These are phyloP conservation scores for Hydrotaea cyrtoneurina DNA, from an alignment of 2,888 invertebrate genomes.

Conservation along the genomic window DNA sequence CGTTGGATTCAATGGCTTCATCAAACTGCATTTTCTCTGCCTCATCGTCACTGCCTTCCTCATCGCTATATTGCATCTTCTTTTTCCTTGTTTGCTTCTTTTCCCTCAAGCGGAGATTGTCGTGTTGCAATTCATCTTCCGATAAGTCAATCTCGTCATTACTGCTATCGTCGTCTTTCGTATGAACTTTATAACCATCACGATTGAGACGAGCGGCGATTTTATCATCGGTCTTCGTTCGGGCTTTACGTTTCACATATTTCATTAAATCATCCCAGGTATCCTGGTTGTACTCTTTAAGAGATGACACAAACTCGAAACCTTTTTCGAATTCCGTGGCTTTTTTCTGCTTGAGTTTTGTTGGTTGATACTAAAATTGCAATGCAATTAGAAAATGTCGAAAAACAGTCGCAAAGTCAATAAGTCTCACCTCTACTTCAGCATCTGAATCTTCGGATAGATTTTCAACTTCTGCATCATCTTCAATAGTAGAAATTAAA, in stretches of 20 bases:
- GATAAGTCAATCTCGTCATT: slow-evolving; percentile 83
- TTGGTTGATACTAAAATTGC: slow-evolving; percentile 88
- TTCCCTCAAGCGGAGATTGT: slow-evolving; percentile 86
- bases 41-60: slow-evolving; percentile 81
- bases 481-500: slow-evolving; percentile 91
- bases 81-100: slow-evolving; percentile 83
- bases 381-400: slow-evolving; percentile 1
- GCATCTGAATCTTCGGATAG: slow-evolving; percentile 90
- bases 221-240: slow-evolving; percentile 91
- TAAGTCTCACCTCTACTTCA: slow-evolving; percentile 86
- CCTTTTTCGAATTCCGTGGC: slow-evolving; percentile 89
- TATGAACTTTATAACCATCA: slow-evolving; percentile 81
- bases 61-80: slow-evolving; percentile 78
- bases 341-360: slow-evolving; percentile 87
- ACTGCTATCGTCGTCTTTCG: slow-evolving; percentile 82
- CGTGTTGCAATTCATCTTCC: slow-evolving; percentile 89
- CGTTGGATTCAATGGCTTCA: slow-evolving; percentile 84
- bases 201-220: slow-evolving; percentile 84
- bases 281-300: slow-evolving; percentile 90
- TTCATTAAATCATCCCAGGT: slow-evolving; percentile 90
- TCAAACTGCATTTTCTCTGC: slow-evolving; percentile 83
- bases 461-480: slow-evolving; percentile 90
- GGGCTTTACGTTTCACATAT: slow-evolving; percentile 89
- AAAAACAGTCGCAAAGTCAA: background rate
- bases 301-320: slow-evolving; percentile 90